phyloP scores from a whole-genome alignment of 1,140 invertebrate species.

The Dendrolimus punctatus region DNA sequence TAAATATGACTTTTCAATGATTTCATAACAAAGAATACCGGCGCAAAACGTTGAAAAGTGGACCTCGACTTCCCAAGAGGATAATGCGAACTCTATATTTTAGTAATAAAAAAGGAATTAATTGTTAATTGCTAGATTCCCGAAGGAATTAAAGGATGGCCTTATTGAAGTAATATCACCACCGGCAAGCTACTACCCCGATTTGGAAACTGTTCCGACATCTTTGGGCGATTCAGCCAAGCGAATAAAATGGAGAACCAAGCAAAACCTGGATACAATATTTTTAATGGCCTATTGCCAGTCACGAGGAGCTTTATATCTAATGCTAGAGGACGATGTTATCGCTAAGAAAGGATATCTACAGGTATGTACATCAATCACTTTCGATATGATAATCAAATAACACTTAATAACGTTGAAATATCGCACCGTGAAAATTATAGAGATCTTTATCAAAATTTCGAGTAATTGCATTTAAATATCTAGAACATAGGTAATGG shows the following conservation, averaged over 20 bases:
- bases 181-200: conserved; percentile 89
- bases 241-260: conserved; percentile 94
- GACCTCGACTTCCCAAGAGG: too few species aligned
- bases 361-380: conserved; percentile 51
- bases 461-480: too few species aligned
- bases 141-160: conserved; percentile 82
- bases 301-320: conserved; percentile 83
- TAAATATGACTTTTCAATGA: too few species aligned
- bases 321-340: conserved; percentile 97
- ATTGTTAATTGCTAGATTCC: conserved; percentile 76
- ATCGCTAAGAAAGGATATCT: conserved; percentile 91
- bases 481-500: too few species aligned
- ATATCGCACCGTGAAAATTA: too few species aligned
- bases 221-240: conserved; percentile 92
- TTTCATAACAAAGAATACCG: too few species aligned
- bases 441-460: too few species aligned
- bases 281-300: conserved; percentile 97
- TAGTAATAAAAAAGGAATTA: not conserved
- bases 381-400: too few species aligned
- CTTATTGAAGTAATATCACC: conserved; percentile 93
- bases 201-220: conserved; percentile 82
- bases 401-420: too few species aligned
- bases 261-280: conserved; percentile 96
- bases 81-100: too few species aligned
- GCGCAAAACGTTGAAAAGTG: too few species aligned